A percentile compares a stretch with the other conserved stretches of the same genome.
These are phyloP conservation scores for Drosophila mimetica DNA, from an alignment of 2,888 invertebrate genomes.

Conservation along the genomic window DNA sequence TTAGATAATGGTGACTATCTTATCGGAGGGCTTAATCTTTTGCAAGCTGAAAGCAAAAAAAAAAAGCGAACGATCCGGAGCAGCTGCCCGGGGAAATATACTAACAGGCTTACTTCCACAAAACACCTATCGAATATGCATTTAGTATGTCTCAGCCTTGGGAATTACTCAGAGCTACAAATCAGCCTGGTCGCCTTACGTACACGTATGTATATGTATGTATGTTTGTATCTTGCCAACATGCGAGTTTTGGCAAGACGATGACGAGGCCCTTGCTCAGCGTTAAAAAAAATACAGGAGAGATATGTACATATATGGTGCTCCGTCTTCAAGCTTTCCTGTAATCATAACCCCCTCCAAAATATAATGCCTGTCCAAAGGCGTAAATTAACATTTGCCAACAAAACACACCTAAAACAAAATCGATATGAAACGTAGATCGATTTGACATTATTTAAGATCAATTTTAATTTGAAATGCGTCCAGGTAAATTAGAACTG, in stretches of 20 bases:
- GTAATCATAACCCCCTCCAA: background rate
- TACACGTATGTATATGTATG: background rate
- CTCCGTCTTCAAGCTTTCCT: background rate
- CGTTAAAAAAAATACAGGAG: background rate
- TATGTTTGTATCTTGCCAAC: constrained; percentile 2
- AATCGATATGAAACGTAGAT: too few species aligned
- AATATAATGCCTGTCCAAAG: background rate
- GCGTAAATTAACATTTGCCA: too few species aligned
- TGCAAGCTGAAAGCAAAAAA: constrained; percentile 47
- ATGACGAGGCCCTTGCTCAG: constrained; percentile 18
- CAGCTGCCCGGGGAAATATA: constrained; percentile 4
- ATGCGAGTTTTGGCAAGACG: constrained; percentile 17
- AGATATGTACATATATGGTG: background rate
- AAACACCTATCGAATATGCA: constrained; percentile 14
- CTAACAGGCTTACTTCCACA: constrained; percentile 9
- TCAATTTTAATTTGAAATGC: too few species aligned
- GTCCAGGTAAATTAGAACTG: too few species aligned
- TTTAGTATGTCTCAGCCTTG: constrained; percentile 10
- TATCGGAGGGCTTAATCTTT: constrained; percentile 62
- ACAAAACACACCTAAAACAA: too few species aligned
- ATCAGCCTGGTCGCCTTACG: background rate
- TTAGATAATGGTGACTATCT: constrained; percentile 54
- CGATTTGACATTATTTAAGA: too few species aligned
- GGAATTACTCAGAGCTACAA: constrained; percentile 8
- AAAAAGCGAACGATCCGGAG: background rate